Percentiles rank a stretch among this genome's conserved stretches.
These are phyloP conservation scores for Hirudinaria manillensis DNA, from an alignment of 2,888 invertebrate genomes.

Conservation along the genomic window DNA sequence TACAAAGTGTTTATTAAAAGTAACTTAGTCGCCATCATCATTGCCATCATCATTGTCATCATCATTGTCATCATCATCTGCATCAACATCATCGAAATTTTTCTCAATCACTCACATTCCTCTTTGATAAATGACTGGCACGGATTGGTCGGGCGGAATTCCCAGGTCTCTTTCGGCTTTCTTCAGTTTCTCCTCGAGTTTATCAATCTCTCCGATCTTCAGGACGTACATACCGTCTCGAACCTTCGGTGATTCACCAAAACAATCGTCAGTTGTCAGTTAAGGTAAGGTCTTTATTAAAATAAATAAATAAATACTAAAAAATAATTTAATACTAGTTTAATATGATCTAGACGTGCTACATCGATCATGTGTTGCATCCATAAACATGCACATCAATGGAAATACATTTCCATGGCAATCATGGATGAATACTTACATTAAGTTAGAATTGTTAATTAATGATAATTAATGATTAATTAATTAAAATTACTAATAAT, in stretches of 20 bases:
- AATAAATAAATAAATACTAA: not conserved
- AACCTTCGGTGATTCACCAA: not conserved
- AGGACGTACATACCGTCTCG: not conserved
- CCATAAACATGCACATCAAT: too few relatives aligned
- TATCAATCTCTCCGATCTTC: constrained; percentile 47
- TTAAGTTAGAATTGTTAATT: too few relatives aligned
- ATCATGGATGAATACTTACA: too few relatives aligned
- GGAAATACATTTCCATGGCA: too few relatives aligned
- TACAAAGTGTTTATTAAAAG: constrained; percentile 19
- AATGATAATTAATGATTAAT: too few relatives aligned
- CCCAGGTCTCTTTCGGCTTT: constrained; percentile 75
- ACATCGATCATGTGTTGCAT: too few relatives aligned
- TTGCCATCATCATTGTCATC: not conserved
- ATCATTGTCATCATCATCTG: not conserved
- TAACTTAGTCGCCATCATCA: not conserved
- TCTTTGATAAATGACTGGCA: constrained; percentile 68
- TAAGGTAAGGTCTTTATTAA: too few relatives aligned
- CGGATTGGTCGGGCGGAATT: constrained; percentile 68
- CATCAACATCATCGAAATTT: not conserved
- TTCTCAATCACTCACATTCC: constrained; percentile 39
- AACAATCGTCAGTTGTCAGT: too few relatives aligned
- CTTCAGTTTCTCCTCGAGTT: constrained; percentile 83
- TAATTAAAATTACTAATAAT: too few relatives aligned
- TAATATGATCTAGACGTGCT: too few relatives aligned
- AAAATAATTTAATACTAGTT: not conserved